phyloP scores from a whole-genome alignment of 2,888 invertebrate species.

The Parascotia fuliginaria region DNA sequence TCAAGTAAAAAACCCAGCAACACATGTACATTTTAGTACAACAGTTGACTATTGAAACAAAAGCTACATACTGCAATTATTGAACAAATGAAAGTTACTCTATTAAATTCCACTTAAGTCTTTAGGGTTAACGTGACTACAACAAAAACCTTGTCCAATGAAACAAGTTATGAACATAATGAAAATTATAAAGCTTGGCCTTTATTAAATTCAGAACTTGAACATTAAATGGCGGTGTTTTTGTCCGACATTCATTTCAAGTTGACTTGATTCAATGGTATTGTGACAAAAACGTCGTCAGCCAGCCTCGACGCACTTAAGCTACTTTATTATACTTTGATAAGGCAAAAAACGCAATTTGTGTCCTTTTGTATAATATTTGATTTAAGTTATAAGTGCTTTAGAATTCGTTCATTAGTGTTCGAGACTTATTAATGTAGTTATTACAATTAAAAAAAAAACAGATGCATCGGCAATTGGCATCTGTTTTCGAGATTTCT shows the following conservation, averaged over 20 bases:
- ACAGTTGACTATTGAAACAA: too few species aligned
- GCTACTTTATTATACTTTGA: constrained; percentile 20
- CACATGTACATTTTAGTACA: too few species aligned
- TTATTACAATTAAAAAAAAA: too few species aligned
- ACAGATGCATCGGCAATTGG: too few species aligned
- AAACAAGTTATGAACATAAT: constrained; percentile 41
- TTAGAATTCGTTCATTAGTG: background rate
- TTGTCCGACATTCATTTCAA: constrained; percentile 39
- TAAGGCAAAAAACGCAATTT: constrained; percentile 37
- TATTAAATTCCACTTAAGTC: background rate
- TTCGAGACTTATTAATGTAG: too few species aligned
- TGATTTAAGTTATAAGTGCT: constrained; percentile 9
- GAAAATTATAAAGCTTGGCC: constrained; percentile 35
- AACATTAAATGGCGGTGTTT: constrained; percentile 32
- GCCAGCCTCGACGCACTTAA: constrained; percentile 27
- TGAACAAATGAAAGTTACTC: background rate
- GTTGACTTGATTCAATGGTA: constrained; percentile 38
- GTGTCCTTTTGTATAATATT: constrained; percentile 24
- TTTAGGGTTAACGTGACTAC: background rate
- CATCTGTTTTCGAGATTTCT: too few species aligned
- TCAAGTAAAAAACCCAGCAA: too few species aligned
- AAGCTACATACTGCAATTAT: too few species aligned
- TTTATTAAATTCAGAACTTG: constrained; percentile 43
- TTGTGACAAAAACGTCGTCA: constrained; percentile 34
- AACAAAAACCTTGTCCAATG: constrained; percentile 39